phyloP scores from a whole-genome alignment of 2,797 vertebrate genomes.

The Mormyrus proboscirostris region DNA sequence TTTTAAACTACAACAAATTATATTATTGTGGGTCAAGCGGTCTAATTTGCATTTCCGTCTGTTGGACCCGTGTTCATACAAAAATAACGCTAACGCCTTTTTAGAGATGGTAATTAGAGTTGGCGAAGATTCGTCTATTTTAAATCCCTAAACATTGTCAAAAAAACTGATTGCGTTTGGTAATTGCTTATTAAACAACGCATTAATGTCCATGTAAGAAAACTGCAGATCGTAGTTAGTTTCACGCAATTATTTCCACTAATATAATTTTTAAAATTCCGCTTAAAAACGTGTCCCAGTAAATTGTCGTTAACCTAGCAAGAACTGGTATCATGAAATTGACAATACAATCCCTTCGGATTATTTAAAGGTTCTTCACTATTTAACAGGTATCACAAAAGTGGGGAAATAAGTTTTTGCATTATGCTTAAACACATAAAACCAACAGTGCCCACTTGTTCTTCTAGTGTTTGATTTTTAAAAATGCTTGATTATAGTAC shows the following conservation, averaged over 20 bases:
- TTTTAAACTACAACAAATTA: background rate
- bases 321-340: background rate
- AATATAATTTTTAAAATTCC: background rate
- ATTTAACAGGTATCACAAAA: background rate
- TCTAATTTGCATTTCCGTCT: background rate
- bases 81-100: background rate
- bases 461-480: background rate
- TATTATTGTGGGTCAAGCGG: background rate
- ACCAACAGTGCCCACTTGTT: background rate
- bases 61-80: background rate
- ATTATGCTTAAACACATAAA: background rate
- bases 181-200: background rate
- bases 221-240: background rate
- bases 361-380: background rate
- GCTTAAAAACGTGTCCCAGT: background rate
- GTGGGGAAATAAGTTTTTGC: background rate
- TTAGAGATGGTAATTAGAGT: background rate
- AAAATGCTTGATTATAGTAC: background rate
- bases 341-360: background rate
- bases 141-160: background rate
- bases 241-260: background rate
- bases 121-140: background rate
- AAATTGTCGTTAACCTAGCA: background rate
- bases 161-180: background rate
- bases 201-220: background rate